Percentiles rank a stretch among this genome's conserved stretches.
phyloP scores from a whole-genome alignment of 1,140 invertebrate genomes.

The Pemphigus obesinymphae region DNA sequence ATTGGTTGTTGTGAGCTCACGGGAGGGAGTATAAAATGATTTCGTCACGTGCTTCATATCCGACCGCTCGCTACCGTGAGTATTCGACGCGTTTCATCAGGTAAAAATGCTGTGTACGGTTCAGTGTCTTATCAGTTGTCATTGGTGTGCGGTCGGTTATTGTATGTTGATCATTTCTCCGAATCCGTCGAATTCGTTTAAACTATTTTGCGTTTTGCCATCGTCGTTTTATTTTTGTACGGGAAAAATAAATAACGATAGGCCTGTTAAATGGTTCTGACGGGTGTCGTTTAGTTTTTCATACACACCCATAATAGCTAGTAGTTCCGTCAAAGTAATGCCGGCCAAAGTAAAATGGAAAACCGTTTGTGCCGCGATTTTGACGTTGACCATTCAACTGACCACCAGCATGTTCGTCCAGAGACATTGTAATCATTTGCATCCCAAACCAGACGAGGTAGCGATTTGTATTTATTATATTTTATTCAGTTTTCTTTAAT shows the following conservation, averaged over 20 bases:
- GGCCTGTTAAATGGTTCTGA: not conserved
- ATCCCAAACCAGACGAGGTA: constrained; percentile 56
- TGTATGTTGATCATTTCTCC: too few species aligned
- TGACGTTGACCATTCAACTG: not conserved
- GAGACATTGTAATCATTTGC: constrained; percentile 54
- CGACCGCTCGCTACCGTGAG: not conserved
- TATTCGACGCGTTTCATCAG: not conserved
- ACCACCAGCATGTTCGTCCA: constrained; percentile 51
- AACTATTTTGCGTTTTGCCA: not conserved
- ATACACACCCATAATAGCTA: not conserved
- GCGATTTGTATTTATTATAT: not conserved
- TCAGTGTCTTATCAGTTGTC: constrained; percentile 27
- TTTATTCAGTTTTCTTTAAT: not conserved
- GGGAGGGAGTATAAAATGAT: not conserved
- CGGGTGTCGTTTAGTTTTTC: not conserved
- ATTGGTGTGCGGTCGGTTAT: not conserved
- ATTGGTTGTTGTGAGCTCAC: too few species aligned
- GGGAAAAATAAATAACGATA: not conserved
- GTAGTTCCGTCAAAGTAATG: not conserved
- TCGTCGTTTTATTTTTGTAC: not conserved
- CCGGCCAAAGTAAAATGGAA: constrained; percentile 36
- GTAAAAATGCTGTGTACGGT: not conserved
- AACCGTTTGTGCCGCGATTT: not conserved
- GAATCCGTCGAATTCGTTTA: not conserved
- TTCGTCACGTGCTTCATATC: constrained; percentile 17